Percentiles rank a stretch among this genome's conserved stretches.
These are phyloP conservation scores for Eurytoma adleriae DNA, from an alignment of 2,888 invertebrate species.

Conservation along the genomic window DNA sequence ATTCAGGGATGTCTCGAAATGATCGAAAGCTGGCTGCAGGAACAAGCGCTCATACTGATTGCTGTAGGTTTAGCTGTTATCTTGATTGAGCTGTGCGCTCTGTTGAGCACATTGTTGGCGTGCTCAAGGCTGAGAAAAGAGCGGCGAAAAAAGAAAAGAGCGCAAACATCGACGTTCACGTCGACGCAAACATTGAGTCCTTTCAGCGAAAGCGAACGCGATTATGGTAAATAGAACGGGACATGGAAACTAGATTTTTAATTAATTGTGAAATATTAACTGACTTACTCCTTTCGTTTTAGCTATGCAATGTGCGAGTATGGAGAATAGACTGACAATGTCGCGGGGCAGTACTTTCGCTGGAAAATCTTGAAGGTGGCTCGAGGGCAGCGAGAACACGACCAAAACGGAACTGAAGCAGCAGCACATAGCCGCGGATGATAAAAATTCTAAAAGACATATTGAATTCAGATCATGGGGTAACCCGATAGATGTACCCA, in stretches of 20 bases:
- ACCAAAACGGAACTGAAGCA: constrained; percentile 39
- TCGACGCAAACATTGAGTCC: constrained; percentile 72
- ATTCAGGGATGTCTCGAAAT: constrained; percentile 82
- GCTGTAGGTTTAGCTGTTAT: constrained; percentile 82
- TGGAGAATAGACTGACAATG: constrained; percentile 72
- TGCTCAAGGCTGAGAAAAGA: constrained; percentile 80
- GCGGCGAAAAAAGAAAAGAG: constrained; percentile 60
- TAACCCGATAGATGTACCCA: constrained; percentile 55
- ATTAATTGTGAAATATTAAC: background rate
- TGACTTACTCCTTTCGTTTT: background rate
- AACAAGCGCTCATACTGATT: constrained; percentile 85
- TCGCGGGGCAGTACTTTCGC: constrained; percentile 71
- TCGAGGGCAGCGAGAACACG: constrained; percentile 70
- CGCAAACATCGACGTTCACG: constrained; percentile 68
- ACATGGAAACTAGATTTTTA: background rate
- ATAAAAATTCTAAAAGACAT: constrained; percentile 1
- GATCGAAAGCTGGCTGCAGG: constrained; percentile 86
- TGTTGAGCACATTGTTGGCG: constrained; percentile 84
- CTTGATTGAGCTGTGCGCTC: constrained; percentile 84
- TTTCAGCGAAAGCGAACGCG: constrained; percentile 70
- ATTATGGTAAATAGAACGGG: constrained; percentile 65
- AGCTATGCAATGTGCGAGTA: constrained; percentile 69
- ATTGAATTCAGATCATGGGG: constrained; percentile 47
- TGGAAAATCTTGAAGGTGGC: constrained; percentile 74
- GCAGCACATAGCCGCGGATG: constrained; percentile 26